These are phyloP conservation scores for Ectropis grisescens DNA, from an alignment of 1,140 invertebrate species.

Conservation along the genomic window DNA sequence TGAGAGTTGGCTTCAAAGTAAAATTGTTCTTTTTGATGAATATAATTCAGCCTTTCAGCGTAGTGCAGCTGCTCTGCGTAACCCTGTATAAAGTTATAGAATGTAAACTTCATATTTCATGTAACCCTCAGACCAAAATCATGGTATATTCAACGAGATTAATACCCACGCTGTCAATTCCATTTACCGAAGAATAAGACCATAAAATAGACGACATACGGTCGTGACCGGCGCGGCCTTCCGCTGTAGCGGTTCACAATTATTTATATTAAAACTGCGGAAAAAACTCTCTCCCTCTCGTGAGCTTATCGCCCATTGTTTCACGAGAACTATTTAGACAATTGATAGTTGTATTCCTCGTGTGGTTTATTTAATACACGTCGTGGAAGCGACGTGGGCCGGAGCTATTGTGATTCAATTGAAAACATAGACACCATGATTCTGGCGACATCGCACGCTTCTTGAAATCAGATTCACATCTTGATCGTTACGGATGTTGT, in stretches of 20 bases:
- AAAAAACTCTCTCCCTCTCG: constrained; percentile 28
- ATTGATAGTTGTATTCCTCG: constrained; percentile 12
- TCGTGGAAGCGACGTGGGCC: constrained; percentile 24
- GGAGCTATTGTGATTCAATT: constrained; percentile 38
- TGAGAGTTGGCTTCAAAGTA: too few species aligned
- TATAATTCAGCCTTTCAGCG: too few species aligned
- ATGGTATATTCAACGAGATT: too few species aligned
- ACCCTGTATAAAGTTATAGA: too few species aligned
- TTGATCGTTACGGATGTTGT: constrained; percentile 42
- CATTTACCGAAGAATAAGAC: constrained; percentile 10
- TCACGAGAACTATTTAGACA: constrained; percentile 20
- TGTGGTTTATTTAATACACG: constrained; percentile 7
- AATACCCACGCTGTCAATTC: constrained; percentile 1
- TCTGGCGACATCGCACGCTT: constrained; percentile 48
- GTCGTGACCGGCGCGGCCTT: constrained; percentile 37
- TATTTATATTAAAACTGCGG: constrained; percentile 36
- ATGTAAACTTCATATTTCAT: too few species aligned
- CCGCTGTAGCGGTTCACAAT: constrained; percentile 30
- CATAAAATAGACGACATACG: constrained; percentile 12
- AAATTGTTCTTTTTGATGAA: too few species aligned
- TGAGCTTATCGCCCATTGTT: constrained; percentile 23
- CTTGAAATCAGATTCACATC: constrained; percentile 44
- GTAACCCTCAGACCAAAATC: too few species aligned
- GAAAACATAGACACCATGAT: constrained; percentile 33
- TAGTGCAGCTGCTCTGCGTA: too few species aligned